Percentiles rank a stretch among this genome's conserved stretches.
phyloP scores from a whole-genome alignment of 64 coral and sea anemone species.

The Actinia equina region DNA sequence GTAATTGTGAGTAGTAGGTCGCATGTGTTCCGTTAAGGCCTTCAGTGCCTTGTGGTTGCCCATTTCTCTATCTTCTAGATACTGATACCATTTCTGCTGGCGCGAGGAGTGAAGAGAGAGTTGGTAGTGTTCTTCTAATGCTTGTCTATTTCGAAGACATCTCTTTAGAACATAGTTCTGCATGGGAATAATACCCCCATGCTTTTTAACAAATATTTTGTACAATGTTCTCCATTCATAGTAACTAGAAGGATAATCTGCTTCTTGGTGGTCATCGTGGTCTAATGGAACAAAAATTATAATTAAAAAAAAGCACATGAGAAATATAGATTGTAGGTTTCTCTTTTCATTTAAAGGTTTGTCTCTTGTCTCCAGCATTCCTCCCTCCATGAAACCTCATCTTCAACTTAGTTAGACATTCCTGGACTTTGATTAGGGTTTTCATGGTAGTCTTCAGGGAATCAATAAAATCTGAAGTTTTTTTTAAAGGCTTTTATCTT shows the following conservation, averaged over 20 bases:
- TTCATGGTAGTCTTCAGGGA: neutral
- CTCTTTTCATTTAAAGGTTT: too few species aligned
- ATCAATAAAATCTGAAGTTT: neutral
- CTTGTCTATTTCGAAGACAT: conserved; percentile 96
- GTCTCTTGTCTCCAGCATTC: too few species aligned
- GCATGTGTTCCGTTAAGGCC: conserved; percentile 98
- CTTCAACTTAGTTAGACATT: too few species aligned
- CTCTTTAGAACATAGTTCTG: conserved; percentile 99
- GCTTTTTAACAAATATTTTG: conserved; percentile 97
- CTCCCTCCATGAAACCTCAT: too few species aligned
- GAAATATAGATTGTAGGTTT: neutral
- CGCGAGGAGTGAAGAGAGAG: conserved; percentile 93
- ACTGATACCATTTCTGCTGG: conserved; percentile 99
- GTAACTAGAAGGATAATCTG: conserved; percentile 88
- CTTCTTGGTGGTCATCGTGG: conserved; percentile 63
- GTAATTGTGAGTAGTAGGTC: conserved; percentile 94
- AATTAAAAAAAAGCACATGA: neutral
- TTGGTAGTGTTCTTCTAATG: conserved; percentile 97
- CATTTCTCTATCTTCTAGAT: conserved; percentile 93
- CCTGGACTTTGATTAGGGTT: too few species aligned
- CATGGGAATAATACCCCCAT: conserved; percentile 92
- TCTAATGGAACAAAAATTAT: conserved; percentile 42
- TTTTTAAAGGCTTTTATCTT: too few species aligned
- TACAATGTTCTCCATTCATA: conserved; percentile 99
- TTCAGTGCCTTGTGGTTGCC: conserved; percentile 94